A percentile compares a stretch with the other conserved stretches of the same genome.
Evolutionary conservation across 2,888 invertebrate genomes (phyloP).

Genomic region (Lymantria monacha): DNA sequence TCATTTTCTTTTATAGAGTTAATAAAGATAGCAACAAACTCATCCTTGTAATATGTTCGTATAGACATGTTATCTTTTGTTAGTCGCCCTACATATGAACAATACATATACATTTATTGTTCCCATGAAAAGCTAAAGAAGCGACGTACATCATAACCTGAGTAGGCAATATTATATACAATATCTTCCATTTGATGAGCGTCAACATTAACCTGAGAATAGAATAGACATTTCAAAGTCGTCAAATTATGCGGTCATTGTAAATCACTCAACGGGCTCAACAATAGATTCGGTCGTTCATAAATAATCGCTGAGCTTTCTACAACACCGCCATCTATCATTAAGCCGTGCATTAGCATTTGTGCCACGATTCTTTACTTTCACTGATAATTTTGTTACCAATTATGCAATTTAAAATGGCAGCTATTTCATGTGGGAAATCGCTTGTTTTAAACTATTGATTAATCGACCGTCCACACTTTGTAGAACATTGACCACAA

Average conservation of each 20-base stretch:
- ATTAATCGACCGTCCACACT: slow-evolving; percentile 18
- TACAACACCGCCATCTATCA: slow-evolving; percentile 64
- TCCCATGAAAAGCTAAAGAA: too few species aligned
- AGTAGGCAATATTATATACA: not conserved
- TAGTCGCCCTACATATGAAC: too few species aligned
- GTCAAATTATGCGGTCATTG: slow-evolving; percentile 45
- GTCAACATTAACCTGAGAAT: slow-evolving; percentile 7
- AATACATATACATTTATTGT: too few species aligned
- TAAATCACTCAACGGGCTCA: slow-evolving; percentile 57
- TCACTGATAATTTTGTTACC: slow-evolving; percentile 68
- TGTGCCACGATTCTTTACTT: slow-evolving; percentile 70
- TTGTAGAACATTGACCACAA: slow-evolving; percentile 10
- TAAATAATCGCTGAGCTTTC: slow-evolving; percentile 66
- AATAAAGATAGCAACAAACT: too few species aligned
- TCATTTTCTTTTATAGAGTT: too few species aligned
- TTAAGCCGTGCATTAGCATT: slow-evolving; percentile 58
- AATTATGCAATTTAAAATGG: slow-evolving; percentile 64
- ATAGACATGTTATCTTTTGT: too few species aligned
- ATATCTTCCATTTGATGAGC: slow-evolving; percentile 5
- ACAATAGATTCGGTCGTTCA: slow-evolving; percentile 63
- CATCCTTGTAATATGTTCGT: too few species aligned
- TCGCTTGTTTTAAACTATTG: slow-evolving; percentile 26
- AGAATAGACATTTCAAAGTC: slow-evolving; percentile 24
- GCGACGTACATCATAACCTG: too few species aligned
- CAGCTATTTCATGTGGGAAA: slow-evolving; percentile 32